Evolutionary conservation across 1,140 invertebrate species (phyloP).

Genomic region (Zophobas atratus): DNA sequence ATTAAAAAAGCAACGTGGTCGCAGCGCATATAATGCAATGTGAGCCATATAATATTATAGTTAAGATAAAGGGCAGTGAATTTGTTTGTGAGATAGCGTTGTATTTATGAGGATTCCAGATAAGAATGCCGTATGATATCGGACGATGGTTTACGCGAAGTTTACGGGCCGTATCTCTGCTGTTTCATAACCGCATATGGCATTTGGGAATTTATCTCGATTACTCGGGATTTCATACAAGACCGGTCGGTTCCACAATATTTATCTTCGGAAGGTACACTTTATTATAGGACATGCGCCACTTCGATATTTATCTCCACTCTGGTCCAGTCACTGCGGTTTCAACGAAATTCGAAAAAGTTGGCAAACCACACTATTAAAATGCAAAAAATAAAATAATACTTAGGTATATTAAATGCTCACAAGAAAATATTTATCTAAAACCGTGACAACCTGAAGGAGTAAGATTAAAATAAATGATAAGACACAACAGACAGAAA

Average conservation of each 20-base stretch:
- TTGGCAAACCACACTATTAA: too few species aligned
- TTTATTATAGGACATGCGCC: constrained; percentile 40
- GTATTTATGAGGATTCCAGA: constrained; percentile 49
- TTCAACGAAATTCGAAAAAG: not conserved
- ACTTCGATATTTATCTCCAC: constrained; percentile 29
- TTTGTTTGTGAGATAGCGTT: constrained; percentile 50
- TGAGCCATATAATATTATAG: constrained; percentile 38
- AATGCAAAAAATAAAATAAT: too few species aligned
- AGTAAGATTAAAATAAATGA: too few species aligned
- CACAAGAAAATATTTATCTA: too few species aligned
- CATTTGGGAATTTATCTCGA: constrained; percentile 51
- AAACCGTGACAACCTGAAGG: too few species aligned
- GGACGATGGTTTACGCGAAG: constrained; percentile 49
- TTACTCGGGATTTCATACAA: constrained; percentile 50
- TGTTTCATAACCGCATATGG: constrained; percentile 51
- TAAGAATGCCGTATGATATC: constrained; percentile 51
- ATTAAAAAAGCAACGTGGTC: constrained; percentile 32
- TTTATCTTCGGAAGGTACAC: constrained; percentile 44
- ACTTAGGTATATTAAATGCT: too few species aligned
- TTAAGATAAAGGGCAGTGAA: constrained; percentile 50
- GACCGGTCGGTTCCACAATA: constrained; percentile 37
- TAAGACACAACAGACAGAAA: too few species aligned
- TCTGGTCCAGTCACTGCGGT: not conserved
- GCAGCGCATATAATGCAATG: constrained; percentile 25
- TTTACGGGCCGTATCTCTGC: constrained; percentile 47